A percentile compares a stretch with the other conserved stretches of the same genome.
phyloP scores from a whole-genome alignment of 1,140 invertebrate species.

The Drosophila albomicans region DNA sequence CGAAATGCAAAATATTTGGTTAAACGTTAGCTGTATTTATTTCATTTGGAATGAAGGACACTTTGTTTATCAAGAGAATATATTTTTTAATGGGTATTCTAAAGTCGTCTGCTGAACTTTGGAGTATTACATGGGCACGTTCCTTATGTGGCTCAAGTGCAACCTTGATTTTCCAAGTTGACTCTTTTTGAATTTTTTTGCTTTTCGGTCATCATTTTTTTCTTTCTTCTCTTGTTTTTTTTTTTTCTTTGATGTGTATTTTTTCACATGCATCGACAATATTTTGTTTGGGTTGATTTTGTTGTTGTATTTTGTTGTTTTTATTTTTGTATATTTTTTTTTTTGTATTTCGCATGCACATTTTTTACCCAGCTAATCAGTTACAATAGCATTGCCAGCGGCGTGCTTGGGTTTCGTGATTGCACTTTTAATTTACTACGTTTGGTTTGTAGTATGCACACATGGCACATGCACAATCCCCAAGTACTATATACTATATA shows the following conservation, averaged over 20 bases:
- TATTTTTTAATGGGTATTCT: neutral
- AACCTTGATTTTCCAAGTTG: constrained; percentile 72
- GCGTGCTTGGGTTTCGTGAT: constrained; percentile 71
- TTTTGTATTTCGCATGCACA: constrained; percentile 52
- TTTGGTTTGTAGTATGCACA: constrained; percentile 47
- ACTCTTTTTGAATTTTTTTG: constrained; percentile 29
- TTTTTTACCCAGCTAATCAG: constrained; percentile 68
- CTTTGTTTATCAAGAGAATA: too few species aligned
- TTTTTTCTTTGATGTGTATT: constrained; percentile 28
- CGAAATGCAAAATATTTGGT: too few species aligned
- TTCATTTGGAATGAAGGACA: too few species aligned
- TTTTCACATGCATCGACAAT: constrained; percentile 72
- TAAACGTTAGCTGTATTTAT: too few species aligned
- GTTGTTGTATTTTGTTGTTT: constrained; percentile 22
- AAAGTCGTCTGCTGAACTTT: constrained; percentile 29
- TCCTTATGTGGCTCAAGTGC: constrained; percentile 60
- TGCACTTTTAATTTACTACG: constrained; percentile 76
- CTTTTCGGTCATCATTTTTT: constrained; percentile 25
- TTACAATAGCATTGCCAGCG: constrained; percentile 67
- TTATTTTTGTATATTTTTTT: constrained; percentile 36
- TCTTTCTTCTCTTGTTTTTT: constrained; percentile 31
- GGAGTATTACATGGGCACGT: constrained; percentile 57
- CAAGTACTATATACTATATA: constrained; percentile 8
- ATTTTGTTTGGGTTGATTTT: constrained; percentile 16
- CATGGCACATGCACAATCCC: constrained; percentile 17